Base-by-base conservation (phyloP, 1,140 invertebrate genomes). In the Ctenoplectra terminalis region DNA sequence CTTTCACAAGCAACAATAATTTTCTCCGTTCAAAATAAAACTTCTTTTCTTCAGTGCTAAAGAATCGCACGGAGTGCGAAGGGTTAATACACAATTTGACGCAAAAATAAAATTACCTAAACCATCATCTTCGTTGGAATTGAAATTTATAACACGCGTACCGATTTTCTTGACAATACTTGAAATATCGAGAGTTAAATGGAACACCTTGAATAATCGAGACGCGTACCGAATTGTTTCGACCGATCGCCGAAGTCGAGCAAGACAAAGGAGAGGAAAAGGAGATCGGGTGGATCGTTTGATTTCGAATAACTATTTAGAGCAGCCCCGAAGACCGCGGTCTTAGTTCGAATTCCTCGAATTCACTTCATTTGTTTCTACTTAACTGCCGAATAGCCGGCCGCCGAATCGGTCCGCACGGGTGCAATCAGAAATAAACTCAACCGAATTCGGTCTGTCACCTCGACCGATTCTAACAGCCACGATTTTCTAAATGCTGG, bases 301-400 rank as follows among this genome's bases (percentile, higher is more conserved):
- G 52, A 77, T 77, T 74, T 82, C 73, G 72, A 66, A 77, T 48
- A 81, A 85, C 54, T 84, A 84, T 81, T 67, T 81, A 76, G 70
- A 84, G 67, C 77, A 56, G 31, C n/a, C 29, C 52, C 46, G 37
- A 64, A 74, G 48, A 79, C 72, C 31, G 40, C 46, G 48, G 52
- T 60, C 71, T 80, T 52, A 72, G 69, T 66, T 48, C 82, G 54
- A 71, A 85, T 85, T 75, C 60, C 31, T n/a, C 31, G 72, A 81
- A 84, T 84, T 83, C 70, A 11, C 37, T 76, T 84, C 67, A 81
- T 84, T 86, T 84, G 71, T 84, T 81, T 72, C 72, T 81, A 84
- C 60, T 76, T 82, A 84, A 84, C 26, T 29, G 60, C 43, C 50
- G 72, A 81, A 86, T 81, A 77, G 80, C 43, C 61, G 43, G 60